A percentile compares a stretch with the other conserved stretches of the same genome.
Evolutionary conservation across 2,113 vertebrate genomes (phyloP).

Genomic region (Eonycteris spelaea): DNA sequence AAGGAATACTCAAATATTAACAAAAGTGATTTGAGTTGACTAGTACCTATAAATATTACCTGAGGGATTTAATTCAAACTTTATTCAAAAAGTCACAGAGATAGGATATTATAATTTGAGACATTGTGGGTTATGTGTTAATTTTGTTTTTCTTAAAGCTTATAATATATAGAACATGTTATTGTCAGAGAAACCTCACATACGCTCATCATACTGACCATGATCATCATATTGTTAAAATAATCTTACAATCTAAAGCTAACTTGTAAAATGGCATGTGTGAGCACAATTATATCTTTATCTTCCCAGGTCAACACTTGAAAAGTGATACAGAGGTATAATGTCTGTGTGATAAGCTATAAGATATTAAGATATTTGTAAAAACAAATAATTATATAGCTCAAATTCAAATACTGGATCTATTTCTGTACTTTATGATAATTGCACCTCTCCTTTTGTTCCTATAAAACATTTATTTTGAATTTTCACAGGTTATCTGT

Average conservation of each 20-base stretch:
- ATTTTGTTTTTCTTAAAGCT: background rate
- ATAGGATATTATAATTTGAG: background rate
- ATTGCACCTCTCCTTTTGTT: background rate
- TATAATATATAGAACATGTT: background rate
- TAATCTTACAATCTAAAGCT: background rate
- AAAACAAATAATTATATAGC: background rate
- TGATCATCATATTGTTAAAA: background rate
- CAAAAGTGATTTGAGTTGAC: background rate
- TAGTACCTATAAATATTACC: background rate
- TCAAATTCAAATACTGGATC: background rate
- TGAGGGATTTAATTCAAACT: background rate
- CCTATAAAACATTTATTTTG: background rate
- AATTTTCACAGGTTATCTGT: background rate
- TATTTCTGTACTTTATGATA: background rate
- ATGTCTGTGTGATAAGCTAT: background rate
- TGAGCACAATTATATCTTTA: background rate
- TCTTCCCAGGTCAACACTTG: background rate
- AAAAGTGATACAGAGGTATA: background rate
- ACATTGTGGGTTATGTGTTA: background rate
- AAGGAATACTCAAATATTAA: background rate
- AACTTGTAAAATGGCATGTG: background rate
- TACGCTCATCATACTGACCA: background rate
- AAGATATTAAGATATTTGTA: background rate
- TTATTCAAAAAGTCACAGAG: background rate
- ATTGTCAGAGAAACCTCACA: background rate